Base-by-base conservation (phyloP, 1,140 invertebrate species). In the Papilio dardanus region DNA sequence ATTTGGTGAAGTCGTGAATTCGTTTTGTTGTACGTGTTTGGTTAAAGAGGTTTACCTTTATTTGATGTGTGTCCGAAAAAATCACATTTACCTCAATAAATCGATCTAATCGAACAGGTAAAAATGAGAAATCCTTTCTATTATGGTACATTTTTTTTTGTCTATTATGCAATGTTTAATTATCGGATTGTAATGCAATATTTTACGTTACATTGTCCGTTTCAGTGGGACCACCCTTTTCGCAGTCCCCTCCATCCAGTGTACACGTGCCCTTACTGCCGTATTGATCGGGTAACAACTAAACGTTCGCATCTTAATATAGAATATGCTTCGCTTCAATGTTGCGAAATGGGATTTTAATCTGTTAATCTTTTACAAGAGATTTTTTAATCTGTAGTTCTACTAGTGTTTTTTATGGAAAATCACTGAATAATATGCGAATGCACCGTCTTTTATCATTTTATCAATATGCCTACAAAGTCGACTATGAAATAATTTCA, bases 271-370 rank as follows among this genome's bases (percentile, higher is more conserved):
- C 21, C 50, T 54, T 54, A 54, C 50, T 8, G n/a, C 21, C 19
- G 50, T 54, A 54, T 54, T 54, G 50, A 54, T 54, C 50, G 50
- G 21, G 50, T 54, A 54, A 24, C 50, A 54, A 54, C 50, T 54
- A 24, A 54, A 54, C 21, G 50, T 54, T 54, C 50, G 8, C 50
- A 54, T 54, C 50, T 54, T 54, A 54, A 54, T 12, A 54, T 54
- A 54, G 8, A 19, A 12, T 54, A 21, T 54, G 50, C 21, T 54
- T 12, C 50, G 50, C 7, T 54, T 12, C 50, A 54, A 54, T 54
- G 50, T 54, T 24, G 19, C 21, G 19, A 54, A 54, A 21, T 54
- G 21, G 50, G 50, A 54, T 54, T 24, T 54, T 24, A n/a, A 54
- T 54, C 8, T 54, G 50, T 54, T 21, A 19, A 24, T 10, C 10